These are phyloP conservation scores for Agapornis canus DNA, from an alignment of 2,797 vertebrate genomes.

Conservation along the genomic window DNA sequence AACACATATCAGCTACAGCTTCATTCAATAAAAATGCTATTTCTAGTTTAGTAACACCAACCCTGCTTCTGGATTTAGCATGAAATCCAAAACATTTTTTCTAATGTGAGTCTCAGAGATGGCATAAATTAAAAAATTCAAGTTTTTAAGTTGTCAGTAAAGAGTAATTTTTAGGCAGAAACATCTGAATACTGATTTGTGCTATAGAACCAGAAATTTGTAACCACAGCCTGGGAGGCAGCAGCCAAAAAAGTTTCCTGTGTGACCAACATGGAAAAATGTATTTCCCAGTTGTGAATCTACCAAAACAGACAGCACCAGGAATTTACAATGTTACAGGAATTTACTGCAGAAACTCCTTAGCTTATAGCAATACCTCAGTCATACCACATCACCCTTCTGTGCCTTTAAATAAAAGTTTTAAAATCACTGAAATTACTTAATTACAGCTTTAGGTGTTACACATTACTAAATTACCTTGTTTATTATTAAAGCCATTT, in stretches of 20 bases:
- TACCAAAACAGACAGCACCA: neutral
- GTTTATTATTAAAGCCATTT: neutral
- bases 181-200: neutral
- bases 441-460: neutral
- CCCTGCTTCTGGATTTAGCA: neutral
- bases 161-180: neutral
- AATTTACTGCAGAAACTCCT: neutral
- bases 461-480: neutral
- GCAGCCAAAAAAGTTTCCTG: neutral
- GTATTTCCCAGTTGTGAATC: neutral
- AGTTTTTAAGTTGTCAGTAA: neutral
- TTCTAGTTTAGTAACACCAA: neutral
- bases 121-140: neutral
- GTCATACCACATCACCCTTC: neutral
- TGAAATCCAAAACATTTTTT: neutral
- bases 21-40: neutral
- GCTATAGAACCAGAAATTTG: neutral
- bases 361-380: neutral
- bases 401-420: neutral
- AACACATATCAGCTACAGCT: fast-evolving
- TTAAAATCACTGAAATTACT: neutral
- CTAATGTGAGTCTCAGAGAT: neutral
- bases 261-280: neutral
- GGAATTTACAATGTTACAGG: neutral
- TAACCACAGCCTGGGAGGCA: neutral